phyloP scores from a whole-genome alignment of 2,888 invertebrate genomes.

The Pristionchus arcanus region DNA sequence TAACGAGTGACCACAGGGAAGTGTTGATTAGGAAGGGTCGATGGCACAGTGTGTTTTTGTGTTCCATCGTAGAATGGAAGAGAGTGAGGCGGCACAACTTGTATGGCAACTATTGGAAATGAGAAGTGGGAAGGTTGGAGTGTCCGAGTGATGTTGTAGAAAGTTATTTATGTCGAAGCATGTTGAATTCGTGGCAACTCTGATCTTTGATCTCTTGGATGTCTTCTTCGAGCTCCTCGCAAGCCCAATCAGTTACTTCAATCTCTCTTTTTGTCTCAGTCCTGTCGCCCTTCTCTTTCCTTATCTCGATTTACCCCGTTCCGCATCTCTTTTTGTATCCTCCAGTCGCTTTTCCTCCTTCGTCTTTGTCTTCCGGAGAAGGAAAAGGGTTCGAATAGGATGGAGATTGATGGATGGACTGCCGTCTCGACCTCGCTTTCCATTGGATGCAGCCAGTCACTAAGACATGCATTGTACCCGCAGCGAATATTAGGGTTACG shows the following conservation, averaged over 20 bases:
- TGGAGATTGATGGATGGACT: constrained; percentile 24
- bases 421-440: background rate
- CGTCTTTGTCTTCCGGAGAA: background rate
- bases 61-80: background rate
- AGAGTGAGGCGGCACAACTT: constrained; percentile 4
- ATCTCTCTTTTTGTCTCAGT: background rate
- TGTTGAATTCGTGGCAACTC: background rate
- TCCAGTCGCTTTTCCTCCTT: background rate
- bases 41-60: background rate
- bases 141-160: background rate
- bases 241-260: background rate
- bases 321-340: background rate
- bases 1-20: background rate
- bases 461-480: background rate
- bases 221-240: background rate
- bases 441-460: background rate
- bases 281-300: background rate
- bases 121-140: background rate
- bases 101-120: constrained; percentile 40
- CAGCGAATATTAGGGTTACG: background rate
- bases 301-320: background rate
- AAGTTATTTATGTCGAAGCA: background rate
- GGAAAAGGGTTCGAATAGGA: background rate
- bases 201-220: background rate
- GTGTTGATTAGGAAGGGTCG: background rate